These are phyloP conservation scores for Nudaria mundana DNA, from an alignment of 2,888 invertebrate genomes.

Conservation along the genomic window DNA sequence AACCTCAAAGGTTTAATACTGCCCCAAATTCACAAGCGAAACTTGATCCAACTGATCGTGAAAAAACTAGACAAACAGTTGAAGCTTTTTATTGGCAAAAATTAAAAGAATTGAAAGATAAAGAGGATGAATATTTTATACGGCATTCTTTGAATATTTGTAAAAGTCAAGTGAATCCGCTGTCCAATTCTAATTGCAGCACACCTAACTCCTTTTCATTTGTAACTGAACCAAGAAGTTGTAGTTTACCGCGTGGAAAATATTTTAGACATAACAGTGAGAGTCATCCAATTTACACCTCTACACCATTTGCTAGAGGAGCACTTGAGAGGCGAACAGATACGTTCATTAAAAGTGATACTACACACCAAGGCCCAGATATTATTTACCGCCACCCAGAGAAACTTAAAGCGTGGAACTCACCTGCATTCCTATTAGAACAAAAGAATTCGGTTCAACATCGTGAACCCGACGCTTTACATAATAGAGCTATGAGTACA, in stretches of 20 bases:
- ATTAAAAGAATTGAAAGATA: constrained; percentile 82
- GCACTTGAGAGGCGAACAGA: constrained; percentile 64
- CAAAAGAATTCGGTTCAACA: constrained; percentile 38
- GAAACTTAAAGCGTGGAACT: constrained; percentile 37
- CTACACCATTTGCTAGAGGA: constrained; percentile 52
- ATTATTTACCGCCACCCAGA: constrained; percentile 58
- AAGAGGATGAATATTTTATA: constrained; percentile 80
- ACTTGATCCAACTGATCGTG: constrained; percentile 58
- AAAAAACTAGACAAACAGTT: constrained; percentile 79
- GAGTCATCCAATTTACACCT: constrained; percentile 43
- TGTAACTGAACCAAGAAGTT: constrained; percentile 46
- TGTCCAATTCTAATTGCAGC: constrained; percentile 44
- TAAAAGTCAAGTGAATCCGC: constrained; percentile 29
- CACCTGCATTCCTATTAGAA: constrained; percentile 30
- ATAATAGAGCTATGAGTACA: constrained; percentile 29
- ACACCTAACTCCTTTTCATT: constrained; percentile 48
- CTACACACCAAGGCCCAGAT: constrained; percentile 39
- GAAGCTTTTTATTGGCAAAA: constrained; percentile 87
- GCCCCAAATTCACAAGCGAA: constrained; percentile 26
- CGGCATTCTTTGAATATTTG: constrained; percentile 45
- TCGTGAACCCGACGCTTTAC: constrained; percentile 42
- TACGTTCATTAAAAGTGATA: constrained; percentile 47
- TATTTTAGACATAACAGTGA: constrained; percentile 40
- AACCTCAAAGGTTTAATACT: constrained; percentile 26
- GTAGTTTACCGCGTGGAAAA: constrained; percentile 56